Evolutionary conservation across 30 jellyfish, hydroid and myxozoan genomes (phyloP).

Genomic region (Morbakka virulenta): DNA sequence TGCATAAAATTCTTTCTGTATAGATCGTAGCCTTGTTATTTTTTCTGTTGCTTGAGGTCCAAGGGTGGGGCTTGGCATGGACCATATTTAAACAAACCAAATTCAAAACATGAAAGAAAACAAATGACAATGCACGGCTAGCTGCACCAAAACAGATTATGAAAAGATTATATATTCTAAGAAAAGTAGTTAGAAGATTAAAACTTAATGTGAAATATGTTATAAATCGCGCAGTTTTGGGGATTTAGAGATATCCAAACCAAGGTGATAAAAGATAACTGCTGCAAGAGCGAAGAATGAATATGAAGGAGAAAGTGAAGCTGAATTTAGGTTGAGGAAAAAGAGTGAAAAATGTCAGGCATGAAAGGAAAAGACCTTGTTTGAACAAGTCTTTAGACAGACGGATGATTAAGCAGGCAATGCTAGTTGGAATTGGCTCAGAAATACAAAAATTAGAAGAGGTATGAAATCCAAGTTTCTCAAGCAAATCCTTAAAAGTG

Average conservation of each 20-base stretch:
- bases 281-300: conserved; percentile 23
- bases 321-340: conserved; percentile 11
- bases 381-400: conserved; percentile 31
- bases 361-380: conserved; percentile 45
- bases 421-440: conserved; percentile 26
- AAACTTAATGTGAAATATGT: conserved; percentile 20
- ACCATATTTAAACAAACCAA: too few species aligned
- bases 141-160: conserved; percentile 3
- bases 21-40: too few species aligned
- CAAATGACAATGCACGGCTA: conserved; percentile 14
- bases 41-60: too few species aligned
- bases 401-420: conserved; percentile 46
- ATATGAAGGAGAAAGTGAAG: conserved; percentile 15
- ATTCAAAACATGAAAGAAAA: too few species aligned
- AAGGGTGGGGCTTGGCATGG: too few species aligned
- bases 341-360: conserved; percentile 12
- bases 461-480: too few species aligned
- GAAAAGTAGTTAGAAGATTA: conserved; percentile 39
- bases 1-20: too few species aligned
- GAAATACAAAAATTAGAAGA: too few species aligned
- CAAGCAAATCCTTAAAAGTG: too few species aligned
- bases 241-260: conserved; percentile 12
- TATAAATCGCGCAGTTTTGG: conserved; percentile 7
- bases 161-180: conserved; percentile 8
- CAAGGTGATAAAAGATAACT: conserved; percentile 16